Conservation (phyloP, 1,140 invertebrate species). For the Aphaenogaster rudis region DNA sequence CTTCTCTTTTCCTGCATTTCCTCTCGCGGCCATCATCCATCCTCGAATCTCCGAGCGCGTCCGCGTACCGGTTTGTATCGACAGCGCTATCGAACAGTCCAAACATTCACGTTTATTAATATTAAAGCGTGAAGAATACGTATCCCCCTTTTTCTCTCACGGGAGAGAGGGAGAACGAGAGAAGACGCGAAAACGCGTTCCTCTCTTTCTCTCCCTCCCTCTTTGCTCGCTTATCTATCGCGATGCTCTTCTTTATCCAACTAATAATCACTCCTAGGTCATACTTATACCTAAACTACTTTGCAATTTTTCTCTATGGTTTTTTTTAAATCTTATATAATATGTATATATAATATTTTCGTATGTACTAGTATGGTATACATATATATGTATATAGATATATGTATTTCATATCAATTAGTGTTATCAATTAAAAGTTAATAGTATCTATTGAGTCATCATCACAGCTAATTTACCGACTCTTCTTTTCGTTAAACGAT, state of each 20-base stretch:
- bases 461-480: conserved; percentile 84
- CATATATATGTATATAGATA: conserved; percentile 33
- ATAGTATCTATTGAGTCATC: conserved; percentile 81
- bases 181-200: neutral
- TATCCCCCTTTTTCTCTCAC: neutral
- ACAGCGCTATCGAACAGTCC: conserved; percentile 39
- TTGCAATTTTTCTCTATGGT: conserved; percentile 36
- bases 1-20: neutral
- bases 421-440: conserved; percentile 83
- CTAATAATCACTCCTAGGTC: conserved; percentile 21
- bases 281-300: conserved; percentile 57
- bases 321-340: conserved; percentile 66
- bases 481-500: conserved; percentile 69
- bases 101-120: conserved; percentile 38
- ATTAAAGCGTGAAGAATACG: conserved; percentile 56
- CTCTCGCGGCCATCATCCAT: neutral
- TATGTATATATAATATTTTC: conserved; percentile 67
- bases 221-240: neutral
- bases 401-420: conserved; percentile 57
- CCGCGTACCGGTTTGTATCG: neutral
- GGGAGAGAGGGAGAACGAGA: neutral
- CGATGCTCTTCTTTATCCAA: conserved; percentile 1
- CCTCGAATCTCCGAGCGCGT: neutral
- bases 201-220: neutral
- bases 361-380: neutral